Evolutionary conservation across 2,113 vertebrate species (phyloP), one percentile per base, ranked within the genome.

Genomic region (Sebastes schlegelii): DNA sequence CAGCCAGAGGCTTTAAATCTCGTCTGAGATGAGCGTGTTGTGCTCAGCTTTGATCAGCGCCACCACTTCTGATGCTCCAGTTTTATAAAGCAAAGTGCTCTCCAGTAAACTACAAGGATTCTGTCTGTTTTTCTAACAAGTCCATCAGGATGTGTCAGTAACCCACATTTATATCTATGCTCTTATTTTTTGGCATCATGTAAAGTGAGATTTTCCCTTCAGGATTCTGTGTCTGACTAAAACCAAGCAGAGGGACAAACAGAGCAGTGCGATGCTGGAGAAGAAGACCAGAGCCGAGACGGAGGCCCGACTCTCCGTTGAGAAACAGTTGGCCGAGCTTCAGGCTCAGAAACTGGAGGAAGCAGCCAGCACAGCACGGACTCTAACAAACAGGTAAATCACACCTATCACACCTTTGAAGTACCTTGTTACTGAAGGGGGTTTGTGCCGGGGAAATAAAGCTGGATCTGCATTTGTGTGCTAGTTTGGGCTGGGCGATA

Each of bases 181-280:
- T 49, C 6, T 43, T 62, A 23, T 63, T 78, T 34, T 66, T 52
- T 43, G 3, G 8, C 23, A n/a, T 74, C 8, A 74, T 73, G 43
- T 55, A 72, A 77, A 64, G 49, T 58, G 7, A 67, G 4, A 46
- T 74, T 75, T 51, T 40, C 11, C 14, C 43, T 80, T 40, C 77
- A 96, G 95, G 92, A 93, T 96, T 76, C 86, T 95, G 85, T 96
- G 95, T 84, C 84, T 96, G 88, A 92, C 85, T 66, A 96, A 96
- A 91, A 94, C 89, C 87, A 96, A 96, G 88, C 96, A 96, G 92
- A 95, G 93, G 80, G 96, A 96, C 92, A 96, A 96, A 83, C 96
- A 96, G 87, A 94, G 89, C 79, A 93, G 92, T 17, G 86, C 86
- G 4, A 68, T 95, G 84, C 82, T 96, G 86, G 96, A 96, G 91